phyloP scores from a whole-genome alignment of 2,888 invertebrate species.

The Apotomis betuletana region DNA sequence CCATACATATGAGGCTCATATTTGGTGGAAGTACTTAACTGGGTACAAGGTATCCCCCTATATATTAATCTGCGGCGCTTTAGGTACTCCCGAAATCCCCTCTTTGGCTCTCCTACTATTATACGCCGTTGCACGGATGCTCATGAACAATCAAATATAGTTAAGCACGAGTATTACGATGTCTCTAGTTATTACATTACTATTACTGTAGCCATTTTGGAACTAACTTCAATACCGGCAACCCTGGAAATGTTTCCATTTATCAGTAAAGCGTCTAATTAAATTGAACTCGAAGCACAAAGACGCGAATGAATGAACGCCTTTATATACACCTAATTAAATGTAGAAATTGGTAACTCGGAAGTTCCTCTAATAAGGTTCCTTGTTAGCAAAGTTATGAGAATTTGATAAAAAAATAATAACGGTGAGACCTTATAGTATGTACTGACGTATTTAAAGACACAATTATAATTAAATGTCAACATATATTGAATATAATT shows the following conservation, averaged over 20 bases:
- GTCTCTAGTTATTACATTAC: not conserved
- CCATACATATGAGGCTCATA: too few species aligned
- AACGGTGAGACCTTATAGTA: not conserved
- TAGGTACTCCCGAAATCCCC: too few species aligned
- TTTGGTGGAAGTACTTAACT: too few species aligned
- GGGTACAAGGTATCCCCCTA: too few species aligned
- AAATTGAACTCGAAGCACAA: slow-evolving; percentile 12
- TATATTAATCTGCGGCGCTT: too few species aligned
- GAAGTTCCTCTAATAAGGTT: slow-evolving; percentile 2
- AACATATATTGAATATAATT: too few species aligned
- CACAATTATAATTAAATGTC: too few species aligned
- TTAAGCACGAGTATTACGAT: too few species aligned
- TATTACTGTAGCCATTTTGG: not conserved
- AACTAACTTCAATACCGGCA: not conserved
- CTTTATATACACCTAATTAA: slow-evolving; percentile 12
- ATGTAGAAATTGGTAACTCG: slow-evolving; percentile 2
- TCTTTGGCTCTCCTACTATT: too few species aligned
- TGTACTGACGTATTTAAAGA: too few species aligned
- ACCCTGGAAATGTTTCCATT: not conserved
- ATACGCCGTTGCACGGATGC: too few species aligned
- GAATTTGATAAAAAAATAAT: not conserved
- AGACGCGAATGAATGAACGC: slow-evolving; percentile 3
- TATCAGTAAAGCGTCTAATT: slow-evolving; percentile 7
- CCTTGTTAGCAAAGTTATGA: not conserved
- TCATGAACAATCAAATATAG: too few species aligned